Conservation (phyloP, 2,797 vertebrate genomes). For the Acomys russatus region DNA sequence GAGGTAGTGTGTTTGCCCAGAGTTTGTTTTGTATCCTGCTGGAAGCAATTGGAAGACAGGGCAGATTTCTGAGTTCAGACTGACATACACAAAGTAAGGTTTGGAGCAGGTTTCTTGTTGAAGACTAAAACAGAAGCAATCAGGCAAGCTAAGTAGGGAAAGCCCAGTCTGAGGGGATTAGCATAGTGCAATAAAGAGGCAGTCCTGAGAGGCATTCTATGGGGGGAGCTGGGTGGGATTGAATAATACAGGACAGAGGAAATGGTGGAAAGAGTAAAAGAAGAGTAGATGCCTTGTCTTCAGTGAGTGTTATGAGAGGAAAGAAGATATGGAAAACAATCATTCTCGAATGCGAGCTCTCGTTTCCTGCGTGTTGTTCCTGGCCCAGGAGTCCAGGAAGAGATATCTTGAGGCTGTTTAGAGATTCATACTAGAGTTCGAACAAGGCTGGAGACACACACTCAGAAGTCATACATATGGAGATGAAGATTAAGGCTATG, state of each 20-base stretch:
- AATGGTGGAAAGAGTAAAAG: neutral
- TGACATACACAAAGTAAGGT: neutral
- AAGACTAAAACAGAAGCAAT: neutral
- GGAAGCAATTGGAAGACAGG: neutral
- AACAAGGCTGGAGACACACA: neutral
- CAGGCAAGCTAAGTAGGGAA: neutral
- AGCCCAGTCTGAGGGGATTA: too few relatives aligned
- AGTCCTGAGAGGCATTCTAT: too few relatives aligned
- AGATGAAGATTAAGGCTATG: neutral
- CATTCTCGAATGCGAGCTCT: neutral
- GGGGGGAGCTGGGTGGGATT: neutral
- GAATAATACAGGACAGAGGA: neutral
- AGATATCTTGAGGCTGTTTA: neutral
- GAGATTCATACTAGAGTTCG: neutral
- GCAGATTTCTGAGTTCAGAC: neutral
- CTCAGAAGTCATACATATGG: neutral
- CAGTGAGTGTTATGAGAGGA: neutral
- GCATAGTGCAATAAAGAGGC: neutral
- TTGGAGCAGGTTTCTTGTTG: neutral
- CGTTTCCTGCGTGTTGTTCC: neutral
- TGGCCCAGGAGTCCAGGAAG: neutral
- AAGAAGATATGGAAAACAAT: neutral
- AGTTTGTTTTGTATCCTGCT: neutral
- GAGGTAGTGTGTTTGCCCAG: neutral
- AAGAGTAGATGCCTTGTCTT: neutral